phyloP scores from a whole-genome alignment of 2,888 invertebrate genomes.

The Odontocerum albicorne region DNA sequence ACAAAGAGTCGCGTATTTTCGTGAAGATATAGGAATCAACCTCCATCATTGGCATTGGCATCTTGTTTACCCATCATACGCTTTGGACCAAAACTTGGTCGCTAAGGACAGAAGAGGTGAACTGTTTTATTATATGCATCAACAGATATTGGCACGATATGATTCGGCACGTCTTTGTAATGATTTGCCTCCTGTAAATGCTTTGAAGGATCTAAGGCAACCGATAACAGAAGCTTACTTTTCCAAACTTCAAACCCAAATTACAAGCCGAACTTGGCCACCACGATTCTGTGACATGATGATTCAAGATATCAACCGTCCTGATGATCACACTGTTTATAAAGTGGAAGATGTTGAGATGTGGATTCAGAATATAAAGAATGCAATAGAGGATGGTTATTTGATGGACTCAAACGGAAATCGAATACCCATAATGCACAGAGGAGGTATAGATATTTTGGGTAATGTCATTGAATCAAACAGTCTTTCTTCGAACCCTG shows the following conservation, averaged over 20 bases:
- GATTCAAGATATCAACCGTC: constrained; percentile 65
- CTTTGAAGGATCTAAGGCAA: constrained; percentile 26
- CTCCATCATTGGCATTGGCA: constrained; percentile 94
- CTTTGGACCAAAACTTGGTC: constrained; percentile 55
- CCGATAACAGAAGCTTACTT: constrained; percentile 53
- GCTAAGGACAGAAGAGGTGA: constrained; percentile 65
- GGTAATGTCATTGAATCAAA: constrained; percentile 81
- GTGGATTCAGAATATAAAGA: constrained; percentile 73
- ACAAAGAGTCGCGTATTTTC: constrained; percentile 79
- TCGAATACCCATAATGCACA: constrained; percentile 61
- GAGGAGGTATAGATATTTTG: constrained; percentile 72
- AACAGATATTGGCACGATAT: constrained; percentile 61
- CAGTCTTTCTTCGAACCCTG: constrained; percentile 67
- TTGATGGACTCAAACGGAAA: constrained; percentile 61
- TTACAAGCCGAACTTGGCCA: constrained; percentile 66
- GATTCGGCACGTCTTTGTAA: constrained; percentile 31
- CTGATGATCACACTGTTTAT: constrained; percentile 64
- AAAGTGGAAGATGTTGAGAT: constrained; percentile 72
- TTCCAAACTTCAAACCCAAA: constrained; percentile 68
- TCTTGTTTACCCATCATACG: constrained; percentile 79
- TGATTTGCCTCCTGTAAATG: constrained; percentile 15
- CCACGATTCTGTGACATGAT: constrained; percentile 57
- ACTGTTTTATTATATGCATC: constrained; percentile 69
- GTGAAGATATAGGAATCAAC: constrained; percentile 84
- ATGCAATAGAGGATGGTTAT: constrained; percentile 68